phyloP scores from a whole-genome alignment of 2,113 vertebrate species.

The Alosa alosa region DNA sequence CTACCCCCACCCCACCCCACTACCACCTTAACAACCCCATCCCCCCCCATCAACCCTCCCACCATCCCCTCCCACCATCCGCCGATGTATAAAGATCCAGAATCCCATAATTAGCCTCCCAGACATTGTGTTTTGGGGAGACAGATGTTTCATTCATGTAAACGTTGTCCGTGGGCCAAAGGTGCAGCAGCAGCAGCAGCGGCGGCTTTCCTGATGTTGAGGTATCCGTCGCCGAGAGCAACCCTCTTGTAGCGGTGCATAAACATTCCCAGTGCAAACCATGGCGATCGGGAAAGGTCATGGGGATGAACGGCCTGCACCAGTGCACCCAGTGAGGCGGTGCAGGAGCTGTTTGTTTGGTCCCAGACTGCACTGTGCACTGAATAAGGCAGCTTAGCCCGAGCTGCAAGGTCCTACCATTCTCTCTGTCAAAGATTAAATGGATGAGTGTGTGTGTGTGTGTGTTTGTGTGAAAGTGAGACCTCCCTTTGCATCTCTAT shows the following conservation, averaged over 20 bases:
- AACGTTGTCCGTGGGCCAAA: slow-evolving; percentile 23
- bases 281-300: neutral
- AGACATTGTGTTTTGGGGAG: slow-evolving; percentile 33
- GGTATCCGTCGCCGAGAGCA: slow-evolving; percentile 21
- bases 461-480: neutral
- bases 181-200: neutral
- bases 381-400: neutral
- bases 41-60: neutral
- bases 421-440: neutral
- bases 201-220: slow-evolving; percentile 23
- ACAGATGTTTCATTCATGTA: slow-evolving; percentile 46
- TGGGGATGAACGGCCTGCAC: neutral
- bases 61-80: neutral
- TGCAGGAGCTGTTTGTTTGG: neutral
- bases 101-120: slow-evolving; percentile 35
- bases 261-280: slow-evolving; percentile 15
- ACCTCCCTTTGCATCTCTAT: neutral
- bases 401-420: neutral
- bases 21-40: neutral
- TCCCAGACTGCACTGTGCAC: neutral
- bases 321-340: neutral
- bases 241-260: slow-evolving; percentile 36
- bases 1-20: neutral
- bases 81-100: slow-evolving; percentile 3
- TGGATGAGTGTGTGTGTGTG: neutral